These are phyloP conservation scores for Pherbina coryleti DNA, from an alignment of 2,888 invertebrate genomes.

Conservation along the genomic window DNA sequence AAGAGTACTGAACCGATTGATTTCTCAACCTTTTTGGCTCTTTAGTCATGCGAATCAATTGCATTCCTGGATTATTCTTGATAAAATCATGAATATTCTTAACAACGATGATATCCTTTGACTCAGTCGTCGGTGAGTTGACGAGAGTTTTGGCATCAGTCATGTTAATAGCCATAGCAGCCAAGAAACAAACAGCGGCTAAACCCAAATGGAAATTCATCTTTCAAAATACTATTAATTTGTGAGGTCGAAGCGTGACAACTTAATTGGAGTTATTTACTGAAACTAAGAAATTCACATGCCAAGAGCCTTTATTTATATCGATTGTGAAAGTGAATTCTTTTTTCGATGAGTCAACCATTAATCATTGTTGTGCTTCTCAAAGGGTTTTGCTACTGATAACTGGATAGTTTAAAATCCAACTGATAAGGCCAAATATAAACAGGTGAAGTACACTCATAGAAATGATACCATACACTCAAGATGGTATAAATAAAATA, in stretches of 20 bases:
- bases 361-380: too few relatives aligned
- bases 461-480: too few relatives aligned
- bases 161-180: slow-evolving; percentile 35
- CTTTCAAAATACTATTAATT: not conserved
- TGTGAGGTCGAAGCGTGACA: not conserved
- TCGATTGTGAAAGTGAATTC: not conserved
- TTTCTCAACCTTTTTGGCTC: slow-evolving; percentile 46
- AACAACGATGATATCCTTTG: slow-evolving; percentile 54
- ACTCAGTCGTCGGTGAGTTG: not conserved
- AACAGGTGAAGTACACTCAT: too few relatives aligned
- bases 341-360: not conserved
- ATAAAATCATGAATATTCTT: slow-evolving; percentile 59
- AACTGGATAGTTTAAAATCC: too few relatives aligned
- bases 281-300: not conserved
- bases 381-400: too few relatives aligned
- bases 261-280: not conserved
- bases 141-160: not conserved
- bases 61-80: slow-evolving; percentile 57
- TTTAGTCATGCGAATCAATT: slow-evolving; percentile 55
- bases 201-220: slow-evolving; percentile 34
- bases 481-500: too few relatives aligned
- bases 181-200: slow-evolving; percentile 22
- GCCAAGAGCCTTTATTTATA: slow-evolving; percentile 11
- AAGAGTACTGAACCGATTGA: slow-evolving; percentile 58
- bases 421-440: too few relatives aligned